These are phyloP conservation scores for Mobula birostris DNA, from an alignment of 2,113 vertebrate species.

Conservation along the genomic window DNA sequence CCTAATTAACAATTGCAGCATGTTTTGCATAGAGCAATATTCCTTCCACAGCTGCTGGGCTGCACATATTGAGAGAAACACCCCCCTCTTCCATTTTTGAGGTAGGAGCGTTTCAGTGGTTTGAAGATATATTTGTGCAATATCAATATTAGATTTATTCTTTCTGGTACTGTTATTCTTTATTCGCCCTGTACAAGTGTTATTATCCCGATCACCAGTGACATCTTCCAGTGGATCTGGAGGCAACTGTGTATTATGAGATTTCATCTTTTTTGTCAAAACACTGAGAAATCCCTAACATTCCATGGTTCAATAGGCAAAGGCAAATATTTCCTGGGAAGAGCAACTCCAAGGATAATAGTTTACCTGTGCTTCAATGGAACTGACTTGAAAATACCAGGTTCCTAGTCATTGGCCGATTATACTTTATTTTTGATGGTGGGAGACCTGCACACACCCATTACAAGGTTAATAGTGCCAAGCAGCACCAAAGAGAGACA, in stretches of 20 bases:
- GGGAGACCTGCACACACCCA: neutral
- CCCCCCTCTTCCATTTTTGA: constrained; percentile 57
- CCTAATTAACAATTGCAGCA: constrained; percentile 38
- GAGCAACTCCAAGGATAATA: neutral
- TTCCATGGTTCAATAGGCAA: neutral
- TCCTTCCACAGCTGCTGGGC: constrained; percentile 69
- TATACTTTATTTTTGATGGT: too few relatives aligned
- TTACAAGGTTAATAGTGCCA: neutral
- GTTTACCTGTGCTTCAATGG: neutral
- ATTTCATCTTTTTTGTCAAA: constrained; percentile 17
- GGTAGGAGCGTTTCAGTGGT: constrained; percentile 52
- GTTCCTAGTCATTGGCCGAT: too few relatives aligned
- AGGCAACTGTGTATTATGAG: neutral
- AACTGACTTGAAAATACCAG: neutral
- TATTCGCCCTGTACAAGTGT: neutral
- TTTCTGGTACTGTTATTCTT: neutral
- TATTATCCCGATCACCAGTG: neutral
- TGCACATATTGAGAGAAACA: constrained; percentile 64
- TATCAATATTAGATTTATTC: neutral
- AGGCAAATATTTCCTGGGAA: neutral
- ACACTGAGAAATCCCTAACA: neutral
- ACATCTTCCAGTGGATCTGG: neutral
- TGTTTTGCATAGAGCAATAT: constrained; percentile 69
- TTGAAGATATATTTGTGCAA: neutral
- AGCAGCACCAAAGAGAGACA: neutral